These are phyloP conservation scores for Chrysochloris asiatica DNA, from an alignment of 2,113 vertebrate species.

Conservation along the genomic window DNA sequence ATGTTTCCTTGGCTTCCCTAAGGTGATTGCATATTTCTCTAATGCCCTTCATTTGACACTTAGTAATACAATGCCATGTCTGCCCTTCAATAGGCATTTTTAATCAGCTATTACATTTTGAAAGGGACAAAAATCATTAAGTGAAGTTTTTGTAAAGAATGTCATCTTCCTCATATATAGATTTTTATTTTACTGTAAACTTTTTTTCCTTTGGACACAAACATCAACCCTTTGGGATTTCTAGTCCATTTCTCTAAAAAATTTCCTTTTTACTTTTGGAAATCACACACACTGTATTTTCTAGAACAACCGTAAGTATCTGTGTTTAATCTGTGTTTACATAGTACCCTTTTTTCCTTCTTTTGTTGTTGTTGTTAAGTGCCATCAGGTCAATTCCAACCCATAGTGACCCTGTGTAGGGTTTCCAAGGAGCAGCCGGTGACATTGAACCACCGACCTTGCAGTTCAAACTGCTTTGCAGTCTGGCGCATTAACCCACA, in stretches of 20 bases:
- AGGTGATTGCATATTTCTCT: conserved; percentile 41
- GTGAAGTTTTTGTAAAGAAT: conserved; percentile 12
- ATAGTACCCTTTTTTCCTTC: neutral
- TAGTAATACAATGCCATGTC: conserved; percentile 29
- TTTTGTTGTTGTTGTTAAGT: too few relatives aligned
- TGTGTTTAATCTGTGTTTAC: too few relatives aligned
- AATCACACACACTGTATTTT: neutral
- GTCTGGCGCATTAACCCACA: too few relatives aligned
- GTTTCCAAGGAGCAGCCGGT: too few relatives aligned
- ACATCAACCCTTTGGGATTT: neutral
- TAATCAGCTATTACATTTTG: conserved; percentile 29
- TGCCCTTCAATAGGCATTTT: conserved; percentile 53
- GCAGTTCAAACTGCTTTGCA: too few relatives aligned
- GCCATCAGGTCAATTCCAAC: too few relatives aligned
- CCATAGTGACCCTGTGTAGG: too few relatives aligned
- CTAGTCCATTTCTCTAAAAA: neutral
- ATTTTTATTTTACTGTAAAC: conserved; percentile 16
- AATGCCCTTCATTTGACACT: conserved; percentile 28
- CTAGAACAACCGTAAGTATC: neutral
- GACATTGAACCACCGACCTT: too few relatives aligned
- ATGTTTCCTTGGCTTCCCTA: conserved; percentile 30
- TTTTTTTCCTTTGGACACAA: neutral
- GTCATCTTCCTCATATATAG: neutral
- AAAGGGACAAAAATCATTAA: conserved; percentile 10
- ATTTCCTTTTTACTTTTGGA: conserved; percentile 12